Evolutionary conservation across 1,140 invertebrate genomes (phyloP).

Genomic region (Diabrotica undecimpunctata): DNA sequence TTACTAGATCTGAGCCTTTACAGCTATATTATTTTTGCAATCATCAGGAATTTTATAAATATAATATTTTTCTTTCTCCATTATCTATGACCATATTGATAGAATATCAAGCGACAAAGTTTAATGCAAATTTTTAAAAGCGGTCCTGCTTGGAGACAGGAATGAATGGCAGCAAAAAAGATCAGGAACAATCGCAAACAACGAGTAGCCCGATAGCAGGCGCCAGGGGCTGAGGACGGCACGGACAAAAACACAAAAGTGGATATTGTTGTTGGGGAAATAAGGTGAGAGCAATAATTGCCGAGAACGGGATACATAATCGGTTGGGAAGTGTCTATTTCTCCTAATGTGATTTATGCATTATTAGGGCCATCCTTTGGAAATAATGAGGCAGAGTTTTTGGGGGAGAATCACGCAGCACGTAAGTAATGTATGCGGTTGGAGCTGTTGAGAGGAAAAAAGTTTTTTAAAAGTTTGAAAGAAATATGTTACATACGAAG

Average conservation of each 20-base stretch:
- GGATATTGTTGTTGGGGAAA: not conserved
- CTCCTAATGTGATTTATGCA: not conserved
- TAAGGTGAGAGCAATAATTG: not conserved
- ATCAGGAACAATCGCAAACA: not conserved
- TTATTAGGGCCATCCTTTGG: not conserved
- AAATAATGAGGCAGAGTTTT: not conserved
- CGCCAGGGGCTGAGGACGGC: not conserved
- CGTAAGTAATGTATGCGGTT: no score
- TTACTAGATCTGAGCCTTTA: no score
- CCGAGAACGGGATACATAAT: slow-evolving; percentile 2
- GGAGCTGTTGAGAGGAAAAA: no score
- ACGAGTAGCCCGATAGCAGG: not conserved
- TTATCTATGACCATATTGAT: no score
- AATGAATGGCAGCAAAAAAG: not conserved
- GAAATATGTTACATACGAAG: no score
- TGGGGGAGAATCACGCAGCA: no score
- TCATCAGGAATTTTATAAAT: no score
- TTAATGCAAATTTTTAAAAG: not conserved
- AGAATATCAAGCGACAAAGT: no score
- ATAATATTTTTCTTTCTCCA: no score
- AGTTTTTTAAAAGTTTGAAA: no score
- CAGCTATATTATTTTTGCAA: no score
- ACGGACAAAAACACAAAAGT: not conserved
- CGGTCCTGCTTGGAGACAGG: not conserved
- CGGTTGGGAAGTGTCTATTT: not conserved